Evolutionary conservation across 2,888 invertebrate genomes (phyloP), one percentile per base, ranked within the genome.

Genomic region (Crocallis elinguaria): DNA sequence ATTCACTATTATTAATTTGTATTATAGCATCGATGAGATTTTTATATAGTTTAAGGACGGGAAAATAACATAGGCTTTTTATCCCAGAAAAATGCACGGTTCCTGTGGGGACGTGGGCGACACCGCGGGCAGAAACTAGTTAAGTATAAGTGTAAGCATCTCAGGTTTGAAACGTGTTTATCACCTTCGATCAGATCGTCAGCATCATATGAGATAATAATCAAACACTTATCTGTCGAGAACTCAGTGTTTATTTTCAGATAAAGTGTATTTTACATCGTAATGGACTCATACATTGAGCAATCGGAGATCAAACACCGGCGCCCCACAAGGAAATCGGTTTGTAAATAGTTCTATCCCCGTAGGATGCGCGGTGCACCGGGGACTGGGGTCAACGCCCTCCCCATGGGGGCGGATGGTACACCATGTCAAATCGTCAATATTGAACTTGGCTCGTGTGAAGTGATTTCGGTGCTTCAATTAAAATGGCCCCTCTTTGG

Each of bases 401-500:
- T 38, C 23, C 36, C 46, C 57, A 45, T 43, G 64, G 63, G 70
- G 70, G 65, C 66, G 62, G 45, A 60, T 62, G 48, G 64, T 46
- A 64, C 63, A 57, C 65, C 57, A 62, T 71, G 70, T 67, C 69
- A 71, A 64, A 72, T 64, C 64, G 66, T 69, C 70, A 75, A 75
- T 79, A 77, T 71, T 73, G 66, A 73, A 67, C 63, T 59, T 43
- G 35, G 45, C 45, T 32, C 41, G 57, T 57, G 53, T 43, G 54
- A 56, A 41, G 56, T 60, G 57, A 60, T 60, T 48, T 51, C 21
- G 54, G 41, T 41, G 54, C 48, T 53, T 41, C 52, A 60, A 57
- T 53, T 50, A 52, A 32, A 43, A 62, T 45, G 57, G 49, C 42
- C 43, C 48, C 43, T 45, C 45, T 45, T 33, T 48, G 43, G 48